Evolutionary conservation across 2,797 vertebrate species (phyloP).

Genomic region (Pachyuromys duprasi): DNA sequence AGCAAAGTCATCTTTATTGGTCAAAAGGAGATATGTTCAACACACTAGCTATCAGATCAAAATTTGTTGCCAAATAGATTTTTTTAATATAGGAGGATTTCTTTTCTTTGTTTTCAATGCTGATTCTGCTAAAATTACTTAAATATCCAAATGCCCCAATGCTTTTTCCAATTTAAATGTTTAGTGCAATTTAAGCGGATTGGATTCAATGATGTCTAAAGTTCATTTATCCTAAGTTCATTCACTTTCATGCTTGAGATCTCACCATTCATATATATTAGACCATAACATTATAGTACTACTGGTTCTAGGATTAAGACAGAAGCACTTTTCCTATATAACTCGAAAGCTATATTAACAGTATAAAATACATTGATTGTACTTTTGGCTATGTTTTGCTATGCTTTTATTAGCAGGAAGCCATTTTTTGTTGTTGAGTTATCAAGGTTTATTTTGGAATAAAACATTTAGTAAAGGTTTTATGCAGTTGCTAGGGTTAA

Average conservation of each 20-base stretch:
- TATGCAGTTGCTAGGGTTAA: neutral
- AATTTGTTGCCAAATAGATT: neutral
- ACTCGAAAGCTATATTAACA: neutral
- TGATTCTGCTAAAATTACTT: neutral
- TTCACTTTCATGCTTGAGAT: neutral
- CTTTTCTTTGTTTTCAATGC: neutral
- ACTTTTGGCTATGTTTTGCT: neutral
- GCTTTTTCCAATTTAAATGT: constrained; percentile 39
- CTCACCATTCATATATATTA: neutral
- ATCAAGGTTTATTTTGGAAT: neutral
- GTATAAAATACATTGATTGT: neutral
- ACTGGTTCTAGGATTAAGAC: neutral
- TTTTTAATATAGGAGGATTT: neutral
- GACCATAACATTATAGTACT: neutral
- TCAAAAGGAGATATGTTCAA: rapidly evolving
- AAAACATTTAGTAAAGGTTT: neutral
- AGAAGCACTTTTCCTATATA: neutral
- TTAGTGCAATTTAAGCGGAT: neutral
- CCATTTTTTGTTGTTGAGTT: neutral
- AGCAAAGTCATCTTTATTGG: neutral
- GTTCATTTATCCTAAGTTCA: constrained; percentile 28
- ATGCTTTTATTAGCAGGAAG: neutral
- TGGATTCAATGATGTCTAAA: neutral
- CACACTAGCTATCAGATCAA: neutral
- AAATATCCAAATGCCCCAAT: neutral